Conservation (phyloP, 2,888 invertebrate species). For the Tanypteryx hageni region DNA sequence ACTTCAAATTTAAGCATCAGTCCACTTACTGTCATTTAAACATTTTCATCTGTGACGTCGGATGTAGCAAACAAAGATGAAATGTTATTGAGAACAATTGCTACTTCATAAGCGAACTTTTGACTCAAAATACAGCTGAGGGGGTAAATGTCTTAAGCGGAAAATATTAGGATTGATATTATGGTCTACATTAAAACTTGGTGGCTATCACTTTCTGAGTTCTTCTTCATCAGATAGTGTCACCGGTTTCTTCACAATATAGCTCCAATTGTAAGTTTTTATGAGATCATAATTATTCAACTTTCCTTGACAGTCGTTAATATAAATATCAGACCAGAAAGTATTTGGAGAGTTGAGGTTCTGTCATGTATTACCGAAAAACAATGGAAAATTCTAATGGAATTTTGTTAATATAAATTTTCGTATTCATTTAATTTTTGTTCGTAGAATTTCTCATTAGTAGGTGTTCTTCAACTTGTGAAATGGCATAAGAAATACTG, state of each 20-base stretch:
- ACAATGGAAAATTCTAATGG: background rate
- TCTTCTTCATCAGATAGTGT: conserved; percentile 44
- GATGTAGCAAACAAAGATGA: background rate
- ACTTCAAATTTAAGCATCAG: background rate
- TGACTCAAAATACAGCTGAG: background rate
- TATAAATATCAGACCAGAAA: too few species aligned
- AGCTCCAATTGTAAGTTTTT: background rate
- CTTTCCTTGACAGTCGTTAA: too few species aligned
- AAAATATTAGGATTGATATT: background rate
- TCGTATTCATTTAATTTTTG: background rate
- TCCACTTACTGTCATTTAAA: background rate
- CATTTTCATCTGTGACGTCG: background rate
- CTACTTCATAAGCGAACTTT: background rate
- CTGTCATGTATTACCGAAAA: background rate
- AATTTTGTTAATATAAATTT: background rate
- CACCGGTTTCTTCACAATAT: background rate
- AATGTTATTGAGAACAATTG: background rate
- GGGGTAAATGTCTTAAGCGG: background rate
- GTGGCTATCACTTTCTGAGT: background rate
- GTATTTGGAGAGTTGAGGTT: background rate
- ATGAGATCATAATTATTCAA: background rate
- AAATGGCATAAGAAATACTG: background rate
- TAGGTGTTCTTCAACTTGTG: too few species aligned
- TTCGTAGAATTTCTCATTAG: background rate
- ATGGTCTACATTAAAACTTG: background rate